Conservation (phyloP, 2,888 invertebrate genomes). For the Oscheius sp. region DNA sequence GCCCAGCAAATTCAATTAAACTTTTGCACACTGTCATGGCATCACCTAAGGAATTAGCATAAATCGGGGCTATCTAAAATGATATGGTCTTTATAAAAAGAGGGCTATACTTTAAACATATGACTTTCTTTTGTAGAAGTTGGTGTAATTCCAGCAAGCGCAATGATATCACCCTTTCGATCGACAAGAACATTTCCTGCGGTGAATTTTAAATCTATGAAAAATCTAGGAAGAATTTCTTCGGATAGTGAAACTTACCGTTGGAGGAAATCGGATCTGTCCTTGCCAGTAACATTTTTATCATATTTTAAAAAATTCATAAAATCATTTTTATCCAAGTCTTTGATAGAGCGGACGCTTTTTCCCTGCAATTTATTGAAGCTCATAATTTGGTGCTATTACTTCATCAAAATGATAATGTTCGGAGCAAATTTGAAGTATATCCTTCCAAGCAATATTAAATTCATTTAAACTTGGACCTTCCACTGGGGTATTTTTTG, state of each 20-base stretch:
- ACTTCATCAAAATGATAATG: conserved; percentile 3
- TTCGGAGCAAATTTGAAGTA: conserved; percentile 11
- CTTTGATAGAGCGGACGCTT: conserved; percentile 32
- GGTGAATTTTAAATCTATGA: conserved; percentile 40
- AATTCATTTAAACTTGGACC: conserved; percentile 24
- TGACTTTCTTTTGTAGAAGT: conserved; percentile 27
- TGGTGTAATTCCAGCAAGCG: conserved; percentile 44
- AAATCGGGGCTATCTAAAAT: conserved; percentile 31
- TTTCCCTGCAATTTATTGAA: neutral
- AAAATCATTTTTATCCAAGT: conserved; percentile 37
- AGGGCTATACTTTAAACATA: conserved; percentile 25
- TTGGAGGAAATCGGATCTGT: conserved; percentile 43
- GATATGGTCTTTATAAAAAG: neutral
- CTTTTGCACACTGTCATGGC: conserved; percentile 12
- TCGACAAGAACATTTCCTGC: conserved; percentile 43
- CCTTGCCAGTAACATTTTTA: conserved; percentile 41
- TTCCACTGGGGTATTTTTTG: conserved; percentile 42
- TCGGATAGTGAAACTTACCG: conserved; percentile 11
- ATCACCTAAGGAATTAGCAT: conserved; percentile 14
- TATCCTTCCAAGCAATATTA: conserved; percentile 12
- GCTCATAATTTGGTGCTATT: neutral
- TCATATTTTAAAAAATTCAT: conserved; percentile 40
- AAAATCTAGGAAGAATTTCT: conserved; percentile 15
- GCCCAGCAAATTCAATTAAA: conserved; percentile 3
- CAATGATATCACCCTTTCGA: conserved; percentile 39